phyloP scores from a whole-genome alignment of 2,797 vertebrate genomes.

The Falco biarmicus region DNA sequence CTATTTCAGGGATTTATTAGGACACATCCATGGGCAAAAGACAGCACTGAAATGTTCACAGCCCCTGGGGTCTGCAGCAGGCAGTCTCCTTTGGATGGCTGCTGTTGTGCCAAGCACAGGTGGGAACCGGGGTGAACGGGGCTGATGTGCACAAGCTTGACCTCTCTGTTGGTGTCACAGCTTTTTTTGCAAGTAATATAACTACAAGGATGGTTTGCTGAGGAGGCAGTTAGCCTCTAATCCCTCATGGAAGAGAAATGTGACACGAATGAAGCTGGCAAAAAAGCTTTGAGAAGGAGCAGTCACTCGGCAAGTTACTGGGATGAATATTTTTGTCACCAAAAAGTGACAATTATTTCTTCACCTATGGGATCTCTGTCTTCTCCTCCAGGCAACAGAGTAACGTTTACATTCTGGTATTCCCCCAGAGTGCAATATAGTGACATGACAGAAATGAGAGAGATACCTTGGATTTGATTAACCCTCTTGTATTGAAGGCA shows the following conservation, averaged over 20 bases:
- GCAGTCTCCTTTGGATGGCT: neutral
- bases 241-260: neutral
- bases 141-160: neutral
- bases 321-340: neutral
- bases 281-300: neutral
- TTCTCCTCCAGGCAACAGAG: neutral
- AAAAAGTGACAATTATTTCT: conserved; percentile 14
- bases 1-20: neutral
- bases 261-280: neutral
- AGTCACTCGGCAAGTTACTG: neutral
- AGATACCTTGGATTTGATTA: neutral
- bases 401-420: neutral
- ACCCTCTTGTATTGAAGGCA: neutral
- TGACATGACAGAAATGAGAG: neutral
- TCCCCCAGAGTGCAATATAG: neutral
- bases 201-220: neutral
- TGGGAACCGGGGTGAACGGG: neutral
- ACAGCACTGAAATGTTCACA: neutral
- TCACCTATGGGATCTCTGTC: neutral
- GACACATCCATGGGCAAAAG: neutral
- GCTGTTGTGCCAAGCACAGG: accelerated
- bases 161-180: neutral
- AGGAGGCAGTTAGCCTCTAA: neutral
- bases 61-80: neutral
- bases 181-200: neutral